phyloP scores from a whole-genome alignment of 2,888 invertebrate genomes.

The Ophioninae sp. region DNA sequence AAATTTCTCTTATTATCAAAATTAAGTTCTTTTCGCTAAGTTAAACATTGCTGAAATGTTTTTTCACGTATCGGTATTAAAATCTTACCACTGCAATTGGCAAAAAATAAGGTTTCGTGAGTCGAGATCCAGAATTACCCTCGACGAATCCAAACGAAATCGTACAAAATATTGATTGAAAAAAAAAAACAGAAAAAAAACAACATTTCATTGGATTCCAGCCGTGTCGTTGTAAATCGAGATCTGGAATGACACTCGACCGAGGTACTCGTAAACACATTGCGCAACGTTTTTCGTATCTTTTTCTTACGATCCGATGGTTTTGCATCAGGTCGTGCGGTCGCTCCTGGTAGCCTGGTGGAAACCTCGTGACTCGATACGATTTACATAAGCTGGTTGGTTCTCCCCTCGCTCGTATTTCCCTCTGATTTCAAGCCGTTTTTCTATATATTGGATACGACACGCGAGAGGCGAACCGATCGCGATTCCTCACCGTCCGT shows the following conservation, averaged over 20 bases:
- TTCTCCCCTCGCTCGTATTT: constrained; percentile 39
- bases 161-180: no score
- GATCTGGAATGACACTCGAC: constrained; percentile 23
- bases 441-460: constrained; percentile 12
- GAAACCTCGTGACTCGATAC: constrained; percentile 43
- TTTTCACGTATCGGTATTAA: no score
- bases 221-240: constrained; percentile 20
- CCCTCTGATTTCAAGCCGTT: neutral
- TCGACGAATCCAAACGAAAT: no score
- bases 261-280: constrained; percentile 9
- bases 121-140: no score
- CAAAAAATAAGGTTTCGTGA: no score
- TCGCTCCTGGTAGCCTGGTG: constrained; percentile 23
- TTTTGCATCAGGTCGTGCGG: constrained; percentile 23
- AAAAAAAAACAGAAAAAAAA: no score
- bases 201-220: no score
- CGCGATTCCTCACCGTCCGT: constrained; percentile 22
- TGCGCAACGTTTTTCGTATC: constrained; percentile 34
- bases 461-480: constrained; percentile 6
- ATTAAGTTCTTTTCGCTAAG: no score
- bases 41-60: no score
- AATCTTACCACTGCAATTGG: no score
- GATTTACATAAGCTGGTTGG: constrained; percentile 57
- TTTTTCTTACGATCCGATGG: constrained; percentile 36
- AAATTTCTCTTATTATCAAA: no score